phyloP scores from a whole-genome alignment of 2,113 vertebrate species.

The Thamnaconus septentrionalis region DNA sequence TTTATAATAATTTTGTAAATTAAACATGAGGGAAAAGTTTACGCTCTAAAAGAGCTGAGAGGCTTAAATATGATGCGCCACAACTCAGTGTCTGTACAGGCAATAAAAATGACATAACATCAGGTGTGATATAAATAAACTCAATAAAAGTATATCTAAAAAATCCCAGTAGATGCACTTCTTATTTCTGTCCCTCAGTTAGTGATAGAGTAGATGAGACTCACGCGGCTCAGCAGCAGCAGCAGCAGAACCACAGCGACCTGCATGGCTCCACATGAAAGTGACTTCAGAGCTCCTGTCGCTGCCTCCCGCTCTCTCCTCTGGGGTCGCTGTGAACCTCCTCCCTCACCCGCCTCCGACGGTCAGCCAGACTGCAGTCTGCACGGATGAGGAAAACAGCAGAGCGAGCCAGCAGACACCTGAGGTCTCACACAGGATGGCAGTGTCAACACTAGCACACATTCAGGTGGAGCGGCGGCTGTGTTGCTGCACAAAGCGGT shows the following conservation, averaged over 20 bases:
- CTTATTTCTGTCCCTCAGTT: neutral
- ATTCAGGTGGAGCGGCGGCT: neutral
- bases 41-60: too few relatives aligned
- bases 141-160: neutral
- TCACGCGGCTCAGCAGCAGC: conserved; percentile 69
- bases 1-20: too few relatives aligned
- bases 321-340: conserved; percentile 5
- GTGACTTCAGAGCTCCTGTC: conserved; percentile 7
- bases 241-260: conserved; percentile 25
- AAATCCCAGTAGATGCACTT: neutral
- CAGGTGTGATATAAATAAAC: neutral
- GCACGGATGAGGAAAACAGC: too few relatives aligned
- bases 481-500: too few relatives aligned
- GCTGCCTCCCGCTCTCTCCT: conserved; percentile 13
- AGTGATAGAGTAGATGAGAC: conserved; percentile 31
- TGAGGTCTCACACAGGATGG: neutral
- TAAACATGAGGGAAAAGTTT: too few relatives aligned
- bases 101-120: neutral
- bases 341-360: conserved; percentile 8
- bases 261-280: conserved; percentile 57
- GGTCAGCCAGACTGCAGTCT: neutral
- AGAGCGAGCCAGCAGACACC: neutral
- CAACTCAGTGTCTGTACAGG: neutral
- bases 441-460: neutral
- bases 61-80: too few relatives aligned